Evolutionary conservation across 2,797 vertebrate genomes (phyloP), one percentile per base, ranked within the genome.

Genomic region (Bucorvus abyssinicus): DNA sequence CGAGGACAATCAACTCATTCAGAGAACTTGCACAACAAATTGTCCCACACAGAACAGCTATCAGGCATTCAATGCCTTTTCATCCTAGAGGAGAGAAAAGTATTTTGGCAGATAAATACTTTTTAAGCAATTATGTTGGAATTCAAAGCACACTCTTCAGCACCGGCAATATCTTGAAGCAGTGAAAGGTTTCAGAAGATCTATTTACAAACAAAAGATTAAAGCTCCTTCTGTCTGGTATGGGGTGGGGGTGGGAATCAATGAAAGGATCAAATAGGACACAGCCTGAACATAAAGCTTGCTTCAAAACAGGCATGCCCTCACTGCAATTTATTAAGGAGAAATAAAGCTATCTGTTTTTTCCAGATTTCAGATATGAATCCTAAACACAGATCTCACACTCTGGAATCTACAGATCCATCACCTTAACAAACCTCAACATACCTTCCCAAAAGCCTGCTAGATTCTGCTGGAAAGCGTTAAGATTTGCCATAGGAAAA

Each of bases 151-250:
- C 59, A 24, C 89, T 79, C 71, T 80, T 91, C 71, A 85, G 42
- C 38, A 79, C 4, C 1, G 3, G 50, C 30, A 76, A 69, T 79
- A 90, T 52, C 90, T n/a, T 49, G 40, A 87, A 90, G 84, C 4
- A 6, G 75, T 90, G 89, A 84, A 94, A 95, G 68, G 67, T 65
- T 73, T 44, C 45, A 93, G 59, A 59, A 76, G 60, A 63, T 73
- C 53, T 89, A 55, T 84, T 90, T 92, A 90, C 81, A 92, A 96
- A 93, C 49, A 94, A 74, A 87, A 52, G 26, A 85, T 63, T 76
- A 87, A 86, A 71, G 74, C 44, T 77, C n/a, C 53, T 79, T 63
- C 56, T 75, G 71, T 60, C 40, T 6, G 2, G 20, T 45, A 40
- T 60, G 32, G 12, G 15, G 19, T 30, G n/a, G 14, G 38, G n/a